Evolutionary conservation across 2,113 vertebrate species (phyloP).

Genomic region (human (Homo sapiens)): DNA sequence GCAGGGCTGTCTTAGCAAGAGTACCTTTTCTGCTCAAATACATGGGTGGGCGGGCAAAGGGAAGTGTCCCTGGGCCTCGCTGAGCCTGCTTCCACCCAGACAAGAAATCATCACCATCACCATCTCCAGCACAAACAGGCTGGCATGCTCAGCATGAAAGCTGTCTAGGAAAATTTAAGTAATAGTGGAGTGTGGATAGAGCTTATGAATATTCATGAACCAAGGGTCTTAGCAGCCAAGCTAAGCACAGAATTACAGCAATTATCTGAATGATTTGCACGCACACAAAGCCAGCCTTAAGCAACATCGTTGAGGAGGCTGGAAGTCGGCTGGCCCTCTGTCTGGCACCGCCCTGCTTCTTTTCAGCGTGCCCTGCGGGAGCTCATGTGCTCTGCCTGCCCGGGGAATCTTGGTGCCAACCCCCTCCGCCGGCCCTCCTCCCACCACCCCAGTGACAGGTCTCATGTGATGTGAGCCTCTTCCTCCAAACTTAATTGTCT

Average conservation of each 20-base stretch:
- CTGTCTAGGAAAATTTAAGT: conserved; percentile 71
- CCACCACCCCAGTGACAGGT: background rate
- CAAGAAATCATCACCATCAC: background rate
- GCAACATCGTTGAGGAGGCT: conserved; percentile 46
- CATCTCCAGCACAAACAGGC: conserved; percentile 40
- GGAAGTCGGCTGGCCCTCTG: conserved; percentile 41
- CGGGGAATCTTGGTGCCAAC: background rate
- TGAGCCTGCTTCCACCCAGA: background rate
- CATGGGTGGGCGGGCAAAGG: background rate
- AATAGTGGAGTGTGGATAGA: conserved; percentile 60
- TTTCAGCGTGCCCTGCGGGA: background rate
- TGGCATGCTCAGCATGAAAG: conserved; percentile 58
- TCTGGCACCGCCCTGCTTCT: conserved; percentile 24
- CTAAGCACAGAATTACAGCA: conserved; percentile 73
- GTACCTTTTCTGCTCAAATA: background rate
- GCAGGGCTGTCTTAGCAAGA: rapidly evolving
- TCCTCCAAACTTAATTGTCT: background rate
- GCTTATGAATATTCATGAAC: conserved; percentile 72
- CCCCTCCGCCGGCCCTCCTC: too few relatives aligned
- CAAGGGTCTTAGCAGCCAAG: conserved; percentile 61
- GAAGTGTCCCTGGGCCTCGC: background rate
- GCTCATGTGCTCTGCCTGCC: background rate
- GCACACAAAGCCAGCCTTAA: conserved; percentile 64
- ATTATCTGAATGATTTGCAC: conserved; percentile 75
- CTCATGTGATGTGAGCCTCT: background rate